Evolutionary conservation across 2,888 invertebrate species (phyloP).

Genomic region (Drosophila nr. perissopoda): DNA sequence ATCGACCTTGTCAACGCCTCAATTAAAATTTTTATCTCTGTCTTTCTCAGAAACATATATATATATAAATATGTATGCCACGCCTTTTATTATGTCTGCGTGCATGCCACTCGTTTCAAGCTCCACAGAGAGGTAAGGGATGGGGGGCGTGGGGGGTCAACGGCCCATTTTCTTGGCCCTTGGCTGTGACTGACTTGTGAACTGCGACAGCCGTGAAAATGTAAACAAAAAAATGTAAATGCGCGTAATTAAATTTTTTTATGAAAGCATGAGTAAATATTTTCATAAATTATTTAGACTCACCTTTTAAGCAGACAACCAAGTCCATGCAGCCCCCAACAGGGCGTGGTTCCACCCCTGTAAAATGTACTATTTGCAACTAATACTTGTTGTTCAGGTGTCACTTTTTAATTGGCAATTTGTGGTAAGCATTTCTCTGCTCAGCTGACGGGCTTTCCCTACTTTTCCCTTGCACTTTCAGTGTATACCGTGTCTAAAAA

Average conservation of each 20-base stretch:
- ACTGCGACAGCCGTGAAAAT: slow-evolving; percentile 63
- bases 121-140: background rate
- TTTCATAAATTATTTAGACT: slow-evolving; percentile 64
- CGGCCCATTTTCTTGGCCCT: slow-evolving; percentile 37
- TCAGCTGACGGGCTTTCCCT: background rate
- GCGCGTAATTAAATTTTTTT: slow-evolving; percentile 77
- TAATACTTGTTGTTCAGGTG: slow-evolving; percentile 11
- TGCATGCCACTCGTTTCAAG: slow-evolving; percentile 58
- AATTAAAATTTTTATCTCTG: background rate
- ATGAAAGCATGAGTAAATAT: slow-evolving; percentile 56
- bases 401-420: slow-evolving; percentile 71
- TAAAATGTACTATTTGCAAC: slow-evolving; percentile 6
- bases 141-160: slow-evolving; percentile 25
- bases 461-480: background rate
- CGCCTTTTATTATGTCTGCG: slow-evolving; percentile 49
- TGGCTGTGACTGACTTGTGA: slow-evolving; percentile 24
- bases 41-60: background rate
- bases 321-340: too few species aligned
- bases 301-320: slow-evolving; percentile 1
- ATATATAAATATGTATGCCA: background rate
- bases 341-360: slow-evolving; percentile 32
- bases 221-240: slow-evolving; percentile 64
- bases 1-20: background rate
- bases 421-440: slow-evolving; percentile 52
- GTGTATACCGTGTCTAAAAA: background rate